Conservation (phyloP, 2,797 vertebrate genomes). For the Oophaga sylvatica region DNA sequence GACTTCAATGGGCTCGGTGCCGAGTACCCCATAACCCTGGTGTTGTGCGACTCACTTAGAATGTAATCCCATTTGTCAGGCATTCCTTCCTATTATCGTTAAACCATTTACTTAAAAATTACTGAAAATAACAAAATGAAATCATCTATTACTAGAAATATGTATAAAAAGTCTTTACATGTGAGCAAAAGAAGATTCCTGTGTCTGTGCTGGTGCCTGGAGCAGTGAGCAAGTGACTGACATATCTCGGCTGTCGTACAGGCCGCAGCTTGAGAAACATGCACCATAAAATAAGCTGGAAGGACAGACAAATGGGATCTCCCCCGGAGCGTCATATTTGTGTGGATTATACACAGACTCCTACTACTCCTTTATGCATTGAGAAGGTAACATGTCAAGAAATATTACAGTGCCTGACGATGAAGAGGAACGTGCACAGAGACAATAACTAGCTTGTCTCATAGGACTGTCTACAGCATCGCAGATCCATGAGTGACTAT, state of each 20-base stretch:
- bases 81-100: neutral
- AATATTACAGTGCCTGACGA: neutral
- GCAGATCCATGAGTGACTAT: too few relatives aligned
- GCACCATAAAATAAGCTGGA: constrained; percentile 19
- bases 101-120: neutral
- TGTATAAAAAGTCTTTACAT: constrained; percentile 2
- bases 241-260: constrained; percentile 44
- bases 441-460: neutral
- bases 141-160: neutral
- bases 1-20: too few relatives aligned
- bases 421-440: neutral
- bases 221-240: neutral
- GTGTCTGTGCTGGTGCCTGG: constrained; percentile 28
- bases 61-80: constrained; percentile 10
- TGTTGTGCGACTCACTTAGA: too few relatives aligned
- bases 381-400: constrained; percentile 23
- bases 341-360: constrained; percentile 41
- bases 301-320: constrained; percentile 40
- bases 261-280: constrained; percentile 49
- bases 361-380: neutral
- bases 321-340: constrained; percentile 37
- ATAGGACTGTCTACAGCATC: neutral
- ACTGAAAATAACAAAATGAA: neutral
- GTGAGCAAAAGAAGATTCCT: constrained; percentile 28
- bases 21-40: too few relatives aligned